A percentile compares a stretch with the other conserved stretches of the same genome.
Evolutionary conservation across 64 coral and sea anemone species (phyloP).

Genomic region (Montipora capricornis): DNA sequence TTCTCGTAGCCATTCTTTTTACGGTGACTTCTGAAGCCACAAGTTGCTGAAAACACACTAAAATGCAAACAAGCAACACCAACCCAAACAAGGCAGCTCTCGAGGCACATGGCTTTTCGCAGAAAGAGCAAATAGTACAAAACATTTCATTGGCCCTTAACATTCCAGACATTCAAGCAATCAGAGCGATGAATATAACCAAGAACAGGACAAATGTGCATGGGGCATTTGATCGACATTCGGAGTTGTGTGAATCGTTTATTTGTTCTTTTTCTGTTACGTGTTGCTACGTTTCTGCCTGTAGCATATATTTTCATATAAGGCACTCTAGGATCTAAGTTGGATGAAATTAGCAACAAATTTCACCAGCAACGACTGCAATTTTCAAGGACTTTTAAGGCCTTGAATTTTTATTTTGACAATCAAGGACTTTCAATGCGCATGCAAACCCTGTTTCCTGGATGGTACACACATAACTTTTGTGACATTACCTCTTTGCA

Average conservation of each 20-base stretch:
- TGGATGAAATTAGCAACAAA: conserved; percentile 71
- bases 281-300: conserved; percentile 53
- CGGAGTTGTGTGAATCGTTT: conserved; percentile 24
- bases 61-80: no score
- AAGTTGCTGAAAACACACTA: no score
- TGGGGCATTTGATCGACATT: conserved; percentile 49
- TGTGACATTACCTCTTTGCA: no score
- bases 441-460: conserved; percentile 31
- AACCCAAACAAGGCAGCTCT: no score
- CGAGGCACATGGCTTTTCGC: no score
- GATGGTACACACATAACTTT: no score
- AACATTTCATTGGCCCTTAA: neutral
- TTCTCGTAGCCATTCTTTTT: no score
- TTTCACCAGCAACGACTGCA: conserved; percentile 10
- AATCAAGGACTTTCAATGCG: conserved; percentile 53
- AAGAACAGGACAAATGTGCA: conserved; percentile 46
- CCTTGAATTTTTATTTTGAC: conserved; percentile 43
- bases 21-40: no score
- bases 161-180: conserved; percentile 58
- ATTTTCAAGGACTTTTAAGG: conserved; percentile 38
- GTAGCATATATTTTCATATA: neutral
- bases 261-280: conserved; percentile 44
- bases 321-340: conserved; percentile 70
- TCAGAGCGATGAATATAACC: conserved; percentile 50
- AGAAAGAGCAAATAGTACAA: no score